Evolutionary conservation across 2,797 vertebrate genomes (phyloP).

Genomic region (Ctenopoma kingsleyae): DNA sequence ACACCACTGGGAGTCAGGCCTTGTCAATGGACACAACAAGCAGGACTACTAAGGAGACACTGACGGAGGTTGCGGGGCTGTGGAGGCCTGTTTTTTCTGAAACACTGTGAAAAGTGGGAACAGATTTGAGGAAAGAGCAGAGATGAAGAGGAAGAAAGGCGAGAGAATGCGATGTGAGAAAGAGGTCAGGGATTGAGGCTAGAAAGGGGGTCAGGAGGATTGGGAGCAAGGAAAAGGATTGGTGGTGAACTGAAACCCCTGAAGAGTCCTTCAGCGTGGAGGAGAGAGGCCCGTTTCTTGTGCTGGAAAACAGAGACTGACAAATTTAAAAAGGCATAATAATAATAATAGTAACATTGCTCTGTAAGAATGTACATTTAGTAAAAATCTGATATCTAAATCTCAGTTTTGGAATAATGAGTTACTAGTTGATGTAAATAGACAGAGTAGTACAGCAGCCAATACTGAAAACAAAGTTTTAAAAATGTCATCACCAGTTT

Average conservation of each 20-base stretch:
- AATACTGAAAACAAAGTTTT: neutral
- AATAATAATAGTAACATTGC: conserved; percentile 13
- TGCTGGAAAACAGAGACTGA: conserved; percentile 17
- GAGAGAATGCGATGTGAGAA: conserved; percentile 37
- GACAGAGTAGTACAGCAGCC: neutral
- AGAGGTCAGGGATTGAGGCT: conserved; percentile 55
- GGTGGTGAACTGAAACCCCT: conserved; percentile 47
- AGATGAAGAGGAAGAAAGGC: conserved; percentile 27
- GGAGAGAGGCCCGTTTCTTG: conserved; percentile 22
- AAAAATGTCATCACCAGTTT: conserved; percentile 10
- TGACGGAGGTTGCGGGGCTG: neutral
- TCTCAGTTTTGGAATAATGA: conserved; percentile 10
- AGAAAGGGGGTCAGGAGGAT: conserved; percentile 55
- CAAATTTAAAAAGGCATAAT: conserved; percentile 35
- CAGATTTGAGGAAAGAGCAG: conserved; percentile 6
- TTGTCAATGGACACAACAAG: conserved; percentile 68
- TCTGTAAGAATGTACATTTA: conserved; percentile 25
- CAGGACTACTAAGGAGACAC: conserved; percentile 55
- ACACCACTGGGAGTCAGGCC: conserved; percentile 85
- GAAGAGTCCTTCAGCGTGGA: conserved; percentile 36
- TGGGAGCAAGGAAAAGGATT: conserved; percentile 52
- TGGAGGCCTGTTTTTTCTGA: conserved; percentile 14
- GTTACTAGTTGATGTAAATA: conserved; percentile 10
- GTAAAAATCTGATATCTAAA: conserved; percentile 8
- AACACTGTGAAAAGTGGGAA: conserved; percentile 19